Evolutionary conservation across 2,797 vertebrate genomes (phyloP).

Genomic region (Dallia pectoralis): DNA sequence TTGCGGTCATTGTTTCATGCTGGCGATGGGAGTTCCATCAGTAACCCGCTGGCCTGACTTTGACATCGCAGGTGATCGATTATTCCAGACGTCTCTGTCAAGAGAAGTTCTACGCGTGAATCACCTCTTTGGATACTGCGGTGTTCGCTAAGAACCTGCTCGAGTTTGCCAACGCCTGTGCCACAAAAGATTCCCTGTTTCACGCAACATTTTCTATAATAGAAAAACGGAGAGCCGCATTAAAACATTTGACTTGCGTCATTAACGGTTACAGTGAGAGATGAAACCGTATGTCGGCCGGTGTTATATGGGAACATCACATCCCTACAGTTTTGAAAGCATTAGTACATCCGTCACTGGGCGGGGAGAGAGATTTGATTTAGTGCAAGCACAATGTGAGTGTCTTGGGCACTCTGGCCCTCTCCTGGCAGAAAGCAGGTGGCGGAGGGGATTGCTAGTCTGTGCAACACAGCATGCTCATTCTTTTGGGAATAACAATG

Average conservation of each 20-base stretch:
- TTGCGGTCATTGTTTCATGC: background rate
- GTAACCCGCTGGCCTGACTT: background rate
- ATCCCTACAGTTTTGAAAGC: background rate
- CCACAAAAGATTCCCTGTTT: background rate
- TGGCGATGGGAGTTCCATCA: background rate
- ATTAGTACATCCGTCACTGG: background rate
- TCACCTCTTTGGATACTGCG: background rate
- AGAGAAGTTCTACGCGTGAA: background rate
- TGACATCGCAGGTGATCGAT: background rate
- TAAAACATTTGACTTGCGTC: background rate
- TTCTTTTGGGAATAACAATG: conserved; percentile 12
- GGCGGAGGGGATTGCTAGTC: conserved; percentile 61
- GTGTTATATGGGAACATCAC: background rate
- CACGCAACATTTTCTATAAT: background rate
- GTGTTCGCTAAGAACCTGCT: background rate
- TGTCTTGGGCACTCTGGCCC: conserved; percentile 30
- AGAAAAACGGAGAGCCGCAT: background rate
- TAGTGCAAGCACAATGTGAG: conserved; percentile 57
- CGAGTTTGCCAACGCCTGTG: background rate
- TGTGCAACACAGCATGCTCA: conserved; percentile 40
- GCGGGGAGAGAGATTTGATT: conserved; percentile 45
- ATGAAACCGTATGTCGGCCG: background rate
- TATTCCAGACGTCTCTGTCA: background rate
- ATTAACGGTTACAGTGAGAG: background rate
- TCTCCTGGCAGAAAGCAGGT: conserved; percentile 56